Evolutionary conservation across 2,888 invertebrate species (phyloP).

Genomic region (Meganola albula): DNA sequence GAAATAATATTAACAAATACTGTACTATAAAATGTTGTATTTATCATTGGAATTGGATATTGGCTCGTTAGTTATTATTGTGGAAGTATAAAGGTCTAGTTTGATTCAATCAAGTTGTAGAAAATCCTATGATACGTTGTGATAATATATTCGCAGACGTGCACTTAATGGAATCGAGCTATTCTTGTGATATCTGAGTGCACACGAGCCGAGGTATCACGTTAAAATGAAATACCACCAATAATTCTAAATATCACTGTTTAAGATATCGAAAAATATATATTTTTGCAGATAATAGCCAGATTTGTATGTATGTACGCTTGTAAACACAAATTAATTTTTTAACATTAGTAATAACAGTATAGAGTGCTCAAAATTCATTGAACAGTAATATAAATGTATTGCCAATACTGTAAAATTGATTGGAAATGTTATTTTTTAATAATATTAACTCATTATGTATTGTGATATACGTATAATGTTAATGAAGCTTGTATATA

Average conservation of each 20-base stretch:
- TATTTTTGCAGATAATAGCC: slow-evolving; percentile 12
- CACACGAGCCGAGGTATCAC: no score
- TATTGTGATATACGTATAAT: slow-evolving; percentile 51
- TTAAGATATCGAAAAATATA: slow-evolving; percentile 10
- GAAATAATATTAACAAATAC: slow-evolving; percentile 29
- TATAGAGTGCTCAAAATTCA: slow-evolving; percentile 12
- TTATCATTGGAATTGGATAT: slow-evolving; percentile 21
- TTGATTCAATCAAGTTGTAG: no score
- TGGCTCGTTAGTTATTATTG: slow-evolving; percentile 18
- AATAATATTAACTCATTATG: slow-evolving; percentile 15
- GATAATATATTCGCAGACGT: no score
- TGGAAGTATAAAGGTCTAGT: no score
- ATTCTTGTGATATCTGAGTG: no score
- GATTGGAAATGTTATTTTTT: slow-evolving; percentile 18
- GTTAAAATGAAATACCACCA: slow-evolving; percentile 15
- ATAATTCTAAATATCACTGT: slow-evolving; percentile 10
- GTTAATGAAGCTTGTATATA: slow-evolving; percentile 52
- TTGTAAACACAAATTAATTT: slow-evolving; percentile 15
- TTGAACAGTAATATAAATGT: slow-evolving; percentile 10
- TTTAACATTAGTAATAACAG: slow-evolving; percentile 9
- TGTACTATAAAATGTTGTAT: slow-evolving; percentile 27
- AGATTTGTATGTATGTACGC: slow-evolving; percentile 4
- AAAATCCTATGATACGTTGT: no score
- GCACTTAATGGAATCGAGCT: no score
- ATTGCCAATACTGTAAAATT: slow-evolving; percentile 12